phyloP scores from a whole-genome alignment of 2,797 vertebrate species.

The Ctenochaetus hawaiiensis region DNA sequence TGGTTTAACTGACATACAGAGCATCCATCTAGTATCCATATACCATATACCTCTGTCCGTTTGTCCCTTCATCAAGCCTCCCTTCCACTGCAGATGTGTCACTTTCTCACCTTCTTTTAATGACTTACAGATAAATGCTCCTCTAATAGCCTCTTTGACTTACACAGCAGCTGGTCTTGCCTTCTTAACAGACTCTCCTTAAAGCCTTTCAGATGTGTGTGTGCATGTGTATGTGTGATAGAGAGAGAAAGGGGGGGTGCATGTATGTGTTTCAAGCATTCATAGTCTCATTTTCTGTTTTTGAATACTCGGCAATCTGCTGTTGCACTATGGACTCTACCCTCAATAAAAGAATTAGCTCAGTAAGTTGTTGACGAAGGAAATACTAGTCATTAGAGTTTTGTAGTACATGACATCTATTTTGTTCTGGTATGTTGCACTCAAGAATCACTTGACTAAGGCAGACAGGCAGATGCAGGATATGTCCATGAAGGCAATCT shows the following conservation, averaged over 20 bases:
- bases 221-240: conserved; percentile 20
- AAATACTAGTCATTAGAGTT: conserved; percentile 41
- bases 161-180: conserved; percentile 69
- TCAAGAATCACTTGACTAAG: conserved; percentile 52
- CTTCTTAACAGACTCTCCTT: conserved; percentile 65
- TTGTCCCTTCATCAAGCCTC: conserved; percentile 55
- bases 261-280: conserved; percentile 36
- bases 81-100: conserved; percentile 68
- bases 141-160: conserved; percentile 75
- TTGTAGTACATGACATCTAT: conserved; percentile 41
- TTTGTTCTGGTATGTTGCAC: conserved; percentile 35
- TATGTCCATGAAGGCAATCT: conserved; percentile 36
- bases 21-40: conserved; percentile 60
- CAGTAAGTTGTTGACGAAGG: conserved; percentile 42
- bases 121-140: conserved; percentile 72
- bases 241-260: neutral
- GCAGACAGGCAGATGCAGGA: conserved; percentile 21
- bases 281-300: conserved; percentile 17
- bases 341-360: conserved; percentile 22
- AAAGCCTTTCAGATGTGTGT: conserved; percentile 44
- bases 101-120: conserved; percentile 75
- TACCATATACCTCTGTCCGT: conserved; percentile 47
- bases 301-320: conserved; percentile 20
- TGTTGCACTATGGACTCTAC: conserved; percentile 21
- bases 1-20: conserved; percentile 64